Percentiles rank a stretch among this genome's conserved stretches.
Evolutionary conservation across 92 coral and sea anemone genomes (phyloP).

Genomic region (Zoanthus sociatus): DNA sequence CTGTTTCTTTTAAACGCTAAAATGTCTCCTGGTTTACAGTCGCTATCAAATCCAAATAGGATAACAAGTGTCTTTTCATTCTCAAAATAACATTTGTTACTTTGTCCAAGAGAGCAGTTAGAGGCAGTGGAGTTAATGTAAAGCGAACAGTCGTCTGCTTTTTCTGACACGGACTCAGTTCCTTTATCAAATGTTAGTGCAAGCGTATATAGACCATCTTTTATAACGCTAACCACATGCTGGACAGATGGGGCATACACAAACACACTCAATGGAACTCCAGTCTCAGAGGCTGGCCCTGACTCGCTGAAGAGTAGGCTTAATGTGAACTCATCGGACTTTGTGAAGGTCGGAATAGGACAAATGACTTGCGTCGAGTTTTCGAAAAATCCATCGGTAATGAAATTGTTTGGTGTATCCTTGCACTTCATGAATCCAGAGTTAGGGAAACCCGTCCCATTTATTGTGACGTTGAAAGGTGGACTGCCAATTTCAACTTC

Average conservation of each 20-base stretch:
- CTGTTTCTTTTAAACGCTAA: constrained; percentile 7
- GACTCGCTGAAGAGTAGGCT: constrained; percentile 18
- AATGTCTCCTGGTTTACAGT: constrained; percentile 24
- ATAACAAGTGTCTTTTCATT: neutral
- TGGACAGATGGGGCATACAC: neutral
- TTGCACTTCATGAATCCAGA: constrained; percentile 6
- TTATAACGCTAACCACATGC: constrained; percentile 3
- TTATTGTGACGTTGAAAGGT: constrained; percentile 14
- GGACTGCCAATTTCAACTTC: constrained; percentile 9
- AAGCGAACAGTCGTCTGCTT: constrained; percentile 10
- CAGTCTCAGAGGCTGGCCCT: neutral
- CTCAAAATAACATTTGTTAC: constrained; percentile 13
- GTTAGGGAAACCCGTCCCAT: constrained; percentile 40
- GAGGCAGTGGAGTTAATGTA: constrained; percentile 30
- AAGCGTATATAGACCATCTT: constrained; percentile 25
- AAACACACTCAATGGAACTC: constrained; percentile 10
- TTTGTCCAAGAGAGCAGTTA: constrained; percentile 44
- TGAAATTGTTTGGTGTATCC: neutral
- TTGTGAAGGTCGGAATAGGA: constrained; percentile 31
- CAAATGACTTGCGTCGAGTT: constrained; percentile 50
- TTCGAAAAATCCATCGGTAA: constrained; percentile 30
- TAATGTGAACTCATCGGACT: constrained; percentile 12
- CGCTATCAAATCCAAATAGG: constrained; percentile 21
- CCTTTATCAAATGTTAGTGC: neutral
- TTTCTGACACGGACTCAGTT: neutral